Conservation (phyloP, 2,888 invertebrate genomes). For the Drosophila austrosaltans region DNA sequence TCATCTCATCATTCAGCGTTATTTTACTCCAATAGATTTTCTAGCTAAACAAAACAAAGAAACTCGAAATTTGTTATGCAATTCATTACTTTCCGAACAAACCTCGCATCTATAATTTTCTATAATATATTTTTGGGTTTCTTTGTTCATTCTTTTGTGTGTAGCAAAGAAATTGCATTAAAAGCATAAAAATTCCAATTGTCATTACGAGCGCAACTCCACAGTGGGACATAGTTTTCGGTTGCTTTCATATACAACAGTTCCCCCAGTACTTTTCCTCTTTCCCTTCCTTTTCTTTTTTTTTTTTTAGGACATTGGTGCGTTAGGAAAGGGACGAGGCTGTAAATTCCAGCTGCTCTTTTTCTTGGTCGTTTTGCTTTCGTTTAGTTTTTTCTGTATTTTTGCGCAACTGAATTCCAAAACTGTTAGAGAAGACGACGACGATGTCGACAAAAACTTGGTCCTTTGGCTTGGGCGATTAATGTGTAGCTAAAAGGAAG, state of each 20-base stretch:
- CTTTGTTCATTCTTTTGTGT: neutral
- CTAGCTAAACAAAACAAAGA: neutral
- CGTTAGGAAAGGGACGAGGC: constrained; percentile 38
- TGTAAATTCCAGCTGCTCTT: constrained; percentile 72
- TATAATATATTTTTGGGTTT: constrained; percentile 1
- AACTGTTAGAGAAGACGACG: constrained; percentile 5
- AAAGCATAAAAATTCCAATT: constrained; percentile 41
- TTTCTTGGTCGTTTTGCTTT: constrained; percentile 15
- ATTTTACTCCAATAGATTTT: no score
- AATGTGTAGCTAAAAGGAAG: constrained; percentile 55
- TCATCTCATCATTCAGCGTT: no score
- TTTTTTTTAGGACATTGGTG: no score
- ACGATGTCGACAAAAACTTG: constrained; percentile 57
- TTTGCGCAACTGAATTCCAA: constrained; percentile 41
- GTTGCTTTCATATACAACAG: constrained; percentile 35
- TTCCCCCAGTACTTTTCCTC: constrained; percentile 40
- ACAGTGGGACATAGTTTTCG: constrained; percentile 27
- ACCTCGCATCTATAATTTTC: constrained; percentile 1
- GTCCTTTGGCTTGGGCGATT: constrained; percentile 74
- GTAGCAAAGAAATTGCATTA: constrained; percentile 14
- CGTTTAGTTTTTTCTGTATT: constrained; percentile 35
- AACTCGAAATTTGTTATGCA: neutral
- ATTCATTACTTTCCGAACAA: neutral
- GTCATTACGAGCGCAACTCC: constrained; percentile 36
- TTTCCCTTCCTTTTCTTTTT: constrained; percentile 69